phyloP scores from a whole-genome alignment of 2,888 invertebrate genomes.

The Clivina fossor region DNA sequence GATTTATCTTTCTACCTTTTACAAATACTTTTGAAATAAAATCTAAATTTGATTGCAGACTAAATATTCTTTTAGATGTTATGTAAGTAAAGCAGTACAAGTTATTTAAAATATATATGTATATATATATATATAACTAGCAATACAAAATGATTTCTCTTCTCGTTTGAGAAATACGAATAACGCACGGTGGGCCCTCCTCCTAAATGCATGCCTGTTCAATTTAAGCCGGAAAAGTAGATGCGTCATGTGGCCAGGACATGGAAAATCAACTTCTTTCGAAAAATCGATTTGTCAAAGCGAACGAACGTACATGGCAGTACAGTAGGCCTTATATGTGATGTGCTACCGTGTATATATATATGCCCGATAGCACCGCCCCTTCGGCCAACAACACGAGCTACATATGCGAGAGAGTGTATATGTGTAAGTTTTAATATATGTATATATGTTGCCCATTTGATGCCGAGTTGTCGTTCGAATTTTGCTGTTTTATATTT shows the following conservation, averaged over 20 bases:
- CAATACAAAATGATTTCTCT: too few relatives aligned
- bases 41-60: too few relatives aligned
- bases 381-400: not conserved
- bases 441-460: too few relatives aligned
- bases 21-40: too few relatives aligned
- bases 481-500: too few relatives aligned
- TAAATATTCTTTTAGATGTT: too few relatives aligned
- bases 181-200: conserved; percentile 12
- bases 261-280: conserved; percentile 42
- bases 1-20: not conserved
- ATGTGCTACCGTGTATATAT: not conserved
- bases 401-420: conserved; percentile 4
- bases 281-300: conserved; percentile 42
- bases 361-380: not conserved
- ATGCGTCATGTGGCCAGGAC: conserved; percentile 41
- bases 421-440: too few relatives aligned
- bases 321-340: too few relatives aligned
- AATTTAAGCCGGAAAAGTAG: conserved; percentile 35
- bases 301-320: too few relatives aligned
- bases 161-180: too few relatives aligned
- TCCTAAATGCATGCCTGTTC: conserved; percentile 29
- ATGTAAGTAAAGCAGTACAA: not conserved
- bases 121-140: not conserved
- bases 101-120: not conserved
- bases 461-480: too few relatives aligned